phyloP scores from a whole-genome alignment of 2,888 invertebrate species.

The Incurvaria masculella region DNA sequence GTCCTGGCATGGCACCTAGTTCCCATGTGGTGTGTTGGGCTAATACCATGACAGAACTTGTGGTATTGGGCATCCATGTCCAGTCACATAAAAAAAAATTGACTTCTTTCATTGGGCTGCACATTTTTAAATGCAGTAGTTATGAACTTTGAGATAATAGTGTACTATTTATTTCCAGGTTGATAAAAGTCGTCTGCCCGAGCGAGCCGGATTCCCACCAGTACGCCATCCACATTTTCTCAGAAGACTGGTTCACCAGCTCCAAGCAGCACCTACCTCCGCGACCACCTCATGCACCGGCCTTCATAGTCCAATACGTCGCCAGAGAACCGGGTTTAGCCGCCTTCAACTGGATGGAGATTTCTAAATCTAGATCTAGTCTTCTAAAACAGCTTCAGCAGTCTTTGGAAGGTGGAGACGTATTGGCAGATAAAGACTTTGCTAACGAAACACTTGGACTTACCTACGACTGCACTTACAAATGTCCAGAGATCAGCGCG shows the following conservation, averaged over 20 bases:
- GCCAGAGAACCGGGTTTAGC: constrained; percentile 71
- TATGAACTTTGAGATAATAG: no score
- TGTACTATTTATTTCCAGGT: no score
- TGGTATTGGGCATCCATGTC: no score
- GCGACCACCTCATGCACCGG: constrained; percentile 13
- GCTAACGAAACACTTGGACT: constrained; percentile 20
- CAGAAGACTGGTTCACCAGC: constrained; percentile 65
- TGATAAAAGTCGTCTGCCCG: constrained; percentile 70
- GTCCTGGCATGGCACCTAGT: no score
- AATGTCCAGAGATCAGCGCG: constrained; percentile 72
- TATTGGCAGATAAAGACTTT: constrained; percentile 27
- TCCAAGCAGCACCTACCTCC: neutral
- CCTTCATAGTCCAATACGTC: constrained; percentile 54
- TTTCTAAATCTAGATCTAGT: constrained; percentile 21
- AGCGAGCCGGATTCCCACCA: constrained; percentile 63
- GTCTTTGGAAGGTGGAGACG: neutral
- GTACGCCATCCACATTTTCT: constrained; percentile 72
- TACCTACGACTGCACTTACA: constrained; percentile 54
- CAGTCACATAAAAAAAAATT: no score
- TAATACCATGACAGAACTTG: no score
- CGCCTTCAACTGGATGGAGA: constrained; percentile 70
- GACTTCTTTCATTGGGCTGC: no score
- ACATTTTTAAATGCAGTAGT: no score
- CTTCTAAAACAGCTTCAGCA: constrained; percentile 25
- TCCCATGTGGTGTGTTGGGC: no score